phyloP scores from a whole-genome alignment of 2,113 vertebrate species.

The Sphaerodactylus townsendi region DNA sequence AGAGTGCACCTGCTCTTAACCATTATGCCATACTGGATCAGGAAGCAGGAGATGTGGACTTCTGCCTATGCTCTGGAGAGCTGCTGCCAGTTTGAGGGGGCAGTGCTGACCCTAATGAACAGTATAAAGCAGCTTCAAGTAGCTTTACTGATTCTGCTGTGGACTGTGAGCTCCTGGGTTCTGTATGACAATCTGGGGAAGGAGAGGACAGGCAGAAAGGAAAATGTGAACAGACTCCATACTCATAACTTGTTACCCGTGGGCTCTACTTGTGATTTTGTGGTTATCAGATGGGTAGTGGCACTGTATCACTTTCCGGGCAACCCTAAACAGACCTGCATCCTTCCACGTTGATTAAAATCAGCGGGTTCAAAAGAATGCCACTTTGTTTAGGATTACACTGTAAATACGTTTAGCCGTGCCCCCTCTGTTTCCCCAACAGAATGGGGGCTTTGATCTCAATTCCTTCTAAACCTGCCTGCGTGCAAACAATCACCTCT shows the following conservation, averaged over 20 bases:
- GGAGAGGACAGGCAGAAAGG: neutral
- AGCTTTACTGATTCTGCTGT: neutral
- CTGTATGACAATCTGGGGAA: neutral
- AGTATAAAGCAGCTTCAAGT: no score
- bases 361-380: no score
- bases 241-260: neutral
- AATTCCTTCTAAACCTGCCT: neutral
- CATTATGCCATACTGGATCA: no score
- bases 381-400: no score
- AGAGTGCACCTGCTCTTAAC: no score
- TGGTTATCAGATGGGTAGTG: neutral
- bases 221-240: neutral
- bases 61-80: no score
- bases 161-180: neutral
- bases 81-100: no score
- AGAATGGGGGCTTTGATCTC: neutral
- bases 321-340: no score
- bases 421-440: neutral
- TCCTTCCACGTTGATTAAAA: no score
- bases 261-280: neutral
- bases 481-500: neutral
- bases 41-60: no score
- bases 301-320: neutral
- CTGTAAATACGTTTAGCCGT: no score
- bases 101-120: no score